Evolutionary conservation across 2,888 invertebrate species (phyloP), one percentile per base, ranked within the genome.

Genomic region (Aleiodes alternator): DNA sequence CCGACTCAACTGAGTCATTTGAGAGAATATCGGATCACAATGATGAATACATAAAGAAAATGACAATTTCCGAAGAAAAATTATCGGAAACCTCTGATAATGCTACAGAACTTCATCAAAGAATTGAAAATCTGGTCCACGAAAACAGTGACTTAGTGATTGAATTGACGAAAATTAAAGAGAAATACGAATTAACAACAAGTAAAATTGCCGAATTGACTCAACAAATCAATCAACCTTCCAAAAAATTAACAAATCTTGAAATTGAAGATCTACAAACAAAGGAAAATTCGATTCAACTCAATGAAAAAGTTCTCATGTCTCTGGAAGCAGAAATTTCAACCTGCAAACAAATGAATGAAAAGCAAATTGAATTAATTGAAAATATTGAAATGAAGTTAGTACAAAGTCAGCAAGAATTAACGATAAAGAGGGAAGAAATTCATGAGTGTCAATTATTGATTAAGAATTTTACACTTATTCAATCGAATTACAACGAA

Each of bases 341-440:
- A 56, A 92, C 87, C 90, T 93, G 89, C 77, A 88, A 87, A 11
- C 91, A 92, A 81, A 91, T 93, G 0, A 93, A 94, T 69, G 91
- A 92, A 76, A 91, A 93, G 76, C 92, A 94, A 80, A 93, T 93
- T 81, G 86, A 86, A 9, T 88, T 91, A 78, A 87, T 92, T 4
- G 90, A 91, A 57, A 90, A 91, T 38, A 87, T 95, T 79, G 93
- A 93, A 77, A 90, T 90, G 57, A 91, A 90, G 78, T 88, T 94
- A 78, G 88, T 91, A 70, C 92, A 82, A 1, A 86, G 85, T 59
- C 86, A 89, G 48, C 80, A 80, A 16, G 86, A 88, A 68, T 76
- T 89, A 3, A 83, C 83, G 57, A 64, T 69, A 23, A 91, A 90
- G 76, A 92, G 91, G 78, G 91, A 91, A 82, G 82, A 80, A 69